phyloP scores from a whole-genome alignment of 2,888 invertebrate genomes.

The Parnassius orleans region DNA sequence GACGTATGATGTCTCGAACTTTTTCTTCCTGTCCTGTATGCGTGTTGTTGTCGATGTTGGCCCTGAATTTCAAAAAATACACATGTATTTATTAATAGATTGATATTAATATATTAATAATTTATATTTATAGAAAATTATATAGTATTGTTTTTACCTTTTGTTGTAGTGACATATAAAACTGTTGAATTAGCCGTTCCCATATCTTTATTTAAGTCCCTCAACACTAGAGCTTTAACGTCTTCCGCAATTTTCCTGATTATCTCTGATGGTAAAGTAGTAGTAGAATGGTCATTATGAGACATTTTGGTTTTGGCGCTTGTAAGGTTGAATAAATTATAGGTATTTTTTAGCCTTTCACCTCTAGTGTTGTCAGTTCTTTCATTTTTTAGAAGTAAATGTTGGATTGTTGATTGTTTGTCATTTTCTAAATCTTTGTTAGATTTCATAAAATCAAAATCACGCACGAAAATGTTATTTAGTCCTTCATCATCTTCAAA shows the following conservation, averaged over 20 bases:
- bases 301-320: neutral
- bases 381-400: neutral
- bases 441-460: conserved; percentile 6
- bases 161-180: conserved; percentile 21
- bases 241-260: conserved; percentile 57
- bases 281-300: neutral
- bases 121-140: neutral
- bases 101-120: too few species aligned
- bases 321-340: neutral
- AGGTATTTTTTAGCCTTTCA: conserved; percentile 3
- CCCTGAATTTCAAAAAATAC: conserved; percentile 5
- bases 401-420: neutral
- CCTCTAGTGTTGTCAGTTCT: neutral
- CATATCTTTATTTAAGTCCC: conserved; percentile 47
- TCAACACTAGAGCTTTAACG: conserved; percentile 55
- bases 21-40: neutral
- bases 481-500: conserved; percentile 6
- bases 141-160: conserved; percentile 17
- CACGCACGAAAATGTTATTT: conserved; percentile 1
- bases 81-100: neutral
- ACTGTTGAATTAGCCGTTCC: conserved; percentile 27
- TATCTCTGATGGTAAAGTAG: conserved; percentile 27
- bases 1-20: conserved; percentile 7
- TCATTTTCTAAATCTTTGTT: neutral
- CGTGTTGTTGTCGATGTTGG: neutral